Base-by-base conservation (phyloP, 2,888 invertebrate genomes). In the Oxystoma pomonae region DNA sequence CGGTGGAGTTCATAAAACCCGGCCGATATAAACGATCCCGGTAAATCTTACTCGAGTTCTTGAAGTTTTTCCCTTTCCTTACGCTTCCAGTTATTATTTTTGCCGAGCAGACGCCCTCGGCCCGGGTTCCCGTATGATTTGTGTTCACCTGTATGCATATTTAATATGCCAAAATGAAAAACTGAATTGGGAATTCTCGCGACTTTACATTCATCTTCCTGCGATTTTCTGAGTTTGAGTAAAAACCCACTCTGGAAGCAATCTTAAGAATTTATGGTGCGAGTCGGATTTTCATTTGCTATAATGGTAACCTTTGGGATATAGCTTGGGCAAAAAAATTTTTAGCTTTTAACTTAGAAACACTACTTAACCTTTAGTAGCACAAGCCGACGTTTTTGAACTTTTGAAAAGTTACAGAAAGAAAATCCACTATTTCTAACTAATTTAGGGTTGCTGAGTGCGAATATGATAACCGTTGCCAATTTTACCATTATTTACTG, bases 151-250 rank as follows among this genome's bases (percentile, higher is more conserved):
- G 72, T 71, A 72, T 73, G 73, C 72, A 71, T 73, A 67, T 72
- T 72, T 73, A 72, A 73, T 73, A 71, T 67, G 70, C 70, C 69
- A 69, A 71, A 71, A 73, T 72, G 72, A 72, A 72, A 72, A 72
- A 73, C 69, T 66, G 70, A 68, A 71, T 69, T 71, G 69, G 69
- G 68, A 67, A 70, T 72, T 71, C 68, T 65, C 62, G 68, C 64
- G 69, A 68, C 71, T 68, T 68, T 67, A 67, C 71, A 71, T 71
- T 70, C 66, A 71, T 70, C 69, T 68, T 68, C 65, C 67, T 59
- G 61, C 20, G 20, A 18, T 16, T 16, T 53, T 53, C 67, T 65
- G 66, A 67, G 66, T 69, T 68, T 66, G 70, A 68, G 67, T 62
- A 64, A 71, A 69, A 68, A 70, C 68, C 63, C 62, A 63, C 69